Percentiles rank a stretch among this genome's conserved stretches.
phyloP scores from a whole-genome alignment of 2,113 vertebrate species.

The Nothoprocta pentlandii region DNA sequence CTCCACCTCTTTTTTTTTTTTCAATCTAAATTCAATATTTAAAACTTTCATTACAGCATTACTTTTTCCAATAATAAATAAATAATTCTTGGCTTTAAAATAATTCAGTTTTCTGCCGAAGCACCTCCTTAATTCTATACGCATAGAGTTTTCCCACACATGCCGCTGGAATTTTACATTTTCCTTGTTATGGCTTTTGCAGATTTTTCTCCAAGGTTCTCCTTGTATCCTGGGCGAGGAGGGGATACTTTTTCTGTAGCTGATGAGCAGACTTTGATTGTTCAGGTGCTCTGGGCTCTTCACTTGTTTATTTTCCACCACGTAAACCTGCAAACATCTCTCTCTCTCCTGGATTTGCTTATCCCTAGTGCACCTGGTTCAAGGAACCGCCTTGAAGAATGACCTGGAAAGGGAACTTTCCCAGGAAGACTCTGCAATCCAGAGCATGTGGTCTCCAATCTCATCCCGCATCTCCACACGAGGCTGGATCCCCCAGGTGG shows the following conservation, averaged over 20 bases:
- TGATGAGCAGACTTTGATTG: background rate
- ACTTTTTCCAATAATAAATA: background rate
- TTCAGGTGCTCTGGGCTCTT: background rate
- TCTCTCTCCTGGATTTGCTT: background rate
- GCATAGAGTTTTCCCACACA: slow-evolving; percentile 1
- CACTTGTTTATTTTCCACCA: fast-evolving
- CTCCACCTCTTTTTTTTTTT: background rate
- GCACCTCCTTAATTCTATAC: background rate
- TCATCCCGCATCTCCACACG: background rate
- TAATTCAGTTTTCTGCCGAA: slow-evolving; percentile 29
- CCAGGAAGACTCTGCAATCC: background rate
- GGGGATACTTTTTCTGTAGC: background rate
- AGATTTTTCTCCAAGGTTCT: background rate
- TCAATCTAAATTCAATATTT: background rate
- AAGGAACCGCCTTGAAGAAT: background rate
- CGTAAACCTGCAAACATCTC: background rate
- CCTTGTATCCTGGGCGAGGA: background rate
- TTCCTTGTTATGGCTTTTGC: background rate
- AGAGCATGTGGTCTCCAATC: background rate
- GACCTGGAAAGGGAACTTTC: background rate
- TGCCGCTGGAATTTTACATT: slow-evolving; percentile 25
- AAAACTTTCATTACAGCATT: background rate
- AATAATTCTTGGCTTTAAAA: background rate
- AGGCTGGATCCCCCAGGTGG: background rate
- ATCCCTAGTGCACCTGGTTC: background rate